Percentiles rank a stretch among this genome's conserved stretches.
Evolutionary conservation across 2,888 invertebrate genomes (phyloP).

Genomic region (Prosopocoilus inquinatus): DNA sequence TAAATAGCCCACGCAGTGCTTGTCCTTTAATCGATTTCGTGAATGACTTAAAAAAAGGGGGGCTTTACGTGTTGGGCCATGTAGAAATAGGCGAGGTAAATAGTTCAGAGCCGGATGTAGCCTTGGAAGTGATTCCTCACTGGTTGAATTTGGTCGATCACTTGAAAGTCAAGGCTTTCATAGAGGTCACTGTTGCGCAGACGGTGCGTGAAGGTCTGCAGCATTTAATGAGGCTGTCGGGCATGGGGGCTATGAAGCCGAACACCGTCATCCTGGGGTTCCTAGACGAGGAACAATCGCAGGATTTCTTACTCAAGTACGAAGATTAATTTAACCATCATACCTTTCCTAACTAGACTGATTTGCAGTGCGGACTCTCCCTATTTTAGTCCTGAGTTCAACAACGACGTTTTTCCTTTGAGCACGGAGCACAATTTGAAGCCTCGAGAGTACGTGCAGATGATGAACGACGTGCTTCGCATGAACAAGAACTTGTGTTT

Average conservation of each 20-base stretch:
- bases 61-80: slow-evolving; percentile 84
- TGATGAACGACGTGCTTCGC: slow-evolving; percentile 83
- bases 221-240: slow-evolving; percentile 86
- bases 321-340: slow-evolving; percentile 28
- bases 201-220: slow-evolving; percentile 87
- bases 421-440: slow-evolving; percentile 40
- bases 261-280: slow-evolving; percentile 96
- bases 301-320: slow-evolving; percentile 77
- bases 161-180: slow-evolving; percentile 93
- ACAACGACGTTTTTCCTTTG: slow-evolving; percentile 58
- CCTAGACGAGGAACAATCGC: slow-evolving; percentile 72
- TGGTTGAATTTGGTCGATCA: slow-evolving; percentile 96
- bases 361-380: slow-evolving; percentile 57
- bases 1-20: slow-evolving; percentile 85
- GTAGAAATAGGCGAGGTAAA: slow-evolving; percentile 66
- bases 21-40: slow-evolving; percentile 95
- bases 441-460: slow-evolving; percentile 71
- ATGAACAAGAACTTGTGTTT: slow-evolving; percentile 94
- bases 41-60: slow-evolving; percentile 95
- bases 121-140: slow-evolving; percentile 74
- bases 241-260: slow-evolving; percentile 99
- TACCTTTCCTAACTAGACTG: neutral
- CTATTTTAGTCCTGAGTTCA: slow-evolving; percentile 60
- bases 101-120: slow-evolving; percentile 62
- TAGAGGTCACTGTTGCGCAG: slow-evolving; percentile 86